Percentiles rank a stretch among this genome's conserved stretches.
These are phyloP conservation scores for Vollenhovia emeryi DNA, from an alignment of 1,140 invertebrate genomes.

Conservation along the genomic window DNA sequence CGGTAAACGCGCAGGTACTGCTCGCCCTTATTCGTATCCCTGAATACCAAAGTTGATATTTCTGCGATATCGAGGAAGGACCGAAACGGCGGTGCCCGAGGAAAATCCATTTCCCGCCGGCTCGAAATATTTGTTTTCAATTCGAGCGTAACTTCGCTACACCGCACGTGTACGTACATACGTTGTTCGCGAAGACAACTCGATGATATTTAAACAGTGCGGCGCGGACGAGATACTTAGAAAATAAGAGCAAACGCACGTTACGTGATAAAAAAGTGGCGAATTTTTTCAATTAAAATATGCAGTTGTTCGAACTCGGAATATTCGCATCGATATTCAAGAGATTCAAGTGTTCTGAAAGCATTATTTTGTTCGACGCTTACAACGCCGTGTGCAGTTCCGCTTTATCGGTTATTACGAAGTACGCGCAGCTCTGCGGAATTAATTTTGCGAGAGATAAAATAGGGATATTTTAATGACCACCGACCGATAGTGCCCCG, in stretches of 20 bases:
- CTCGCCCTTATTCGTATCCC: neutral
- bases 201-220: neutral
- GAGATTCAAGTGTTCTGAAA: neutral
- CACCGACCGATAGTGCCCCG: neutral
- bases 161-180: neutral
- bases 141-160: neutral
- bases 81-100: neutral
- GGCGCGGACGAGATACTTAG: neutral
- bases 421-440: neutral
- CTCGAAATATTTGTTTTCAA: neutral
- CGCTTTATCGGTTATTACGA: neutral
- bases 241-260: neutral
- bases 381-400: neutral
- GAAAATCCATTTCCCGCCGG: neutral
- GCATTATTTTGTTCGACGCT: neutral
- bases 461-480: neutral
- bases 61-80: slow-evolving; percentile 9
- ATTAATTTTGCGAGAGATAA: neutral
- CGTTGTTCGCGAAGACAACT: neutral
- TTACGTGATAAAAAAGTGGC: neutral
- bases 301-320: neutral
- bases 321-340: neutral
- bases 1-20: neutral
- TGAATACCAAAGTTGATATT: slow-evolving; percentile 18
- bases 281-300: neutral